A percentile compares a stretch with the other conserved stretches of the same genome.
Evolutionary conservation across 2,888 invertebrate genomes (phyloP).

Genomic region (Melitaea athalia): DNA sequence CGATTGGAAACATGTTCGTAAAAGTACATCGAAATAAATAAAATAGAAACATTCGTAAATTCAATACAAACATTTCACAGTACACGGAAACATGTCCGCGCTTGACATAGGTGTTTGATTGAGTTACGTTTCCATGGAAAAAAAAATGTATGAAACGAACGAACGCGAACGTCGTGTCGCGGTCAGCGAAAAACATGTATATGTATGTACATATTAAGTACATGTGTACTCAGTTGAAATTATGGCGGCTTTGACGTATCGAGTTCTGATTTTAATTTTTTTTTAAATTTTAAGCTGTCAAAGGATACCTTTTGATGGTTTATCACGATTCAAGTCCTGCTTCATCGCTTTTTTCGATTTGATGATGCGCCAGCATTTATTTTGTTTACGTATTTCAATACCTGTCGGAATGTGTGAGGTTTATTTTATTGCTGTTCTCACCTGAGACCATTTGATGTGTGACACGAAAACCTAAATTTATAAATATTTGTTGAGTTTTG

Average conservation of each 20-base stretch:
- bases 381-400: too few species aligned
- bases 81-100: constrained; percentile 17
- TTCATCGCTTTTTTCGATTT: too few species aligned
- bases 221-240: not conserved
- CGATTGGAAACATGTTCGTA: not conserved
- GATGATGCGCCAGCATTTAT: too few species aligned
- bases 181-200: not conserved
- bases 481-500: too few species aligned
- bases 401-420: too few species aligned
- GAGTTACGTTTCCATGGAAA: constrained; percentile 22
- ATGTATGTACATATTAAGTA: not conserved
- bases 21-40: not conserved
- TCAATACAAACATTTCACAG: constrained; percentile 1
- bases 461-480: too few species aligned
- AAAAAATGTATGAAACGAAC: constrained; percentile 13
- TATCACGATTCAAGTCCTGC: too few species aligned
- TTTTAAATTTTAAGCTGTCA: too few species aligned
- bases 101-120: constrained; percentile 33
- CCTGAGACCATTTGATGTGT: too few species aligned
- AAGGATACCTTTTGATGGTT: too few species aligned
- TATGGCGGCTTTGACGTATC: not conserved
- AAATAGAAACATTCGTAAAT: not conserved
- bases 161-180: too few species aligned
- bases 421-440: too few species aligned
- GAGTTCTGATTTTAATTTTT: not conserved